Evolutionary conservation across 1,140 invertebrate species (phyloP), one percentile per base, ranked within the genome.

Genomic region (Babylonia areolata): DNA sequence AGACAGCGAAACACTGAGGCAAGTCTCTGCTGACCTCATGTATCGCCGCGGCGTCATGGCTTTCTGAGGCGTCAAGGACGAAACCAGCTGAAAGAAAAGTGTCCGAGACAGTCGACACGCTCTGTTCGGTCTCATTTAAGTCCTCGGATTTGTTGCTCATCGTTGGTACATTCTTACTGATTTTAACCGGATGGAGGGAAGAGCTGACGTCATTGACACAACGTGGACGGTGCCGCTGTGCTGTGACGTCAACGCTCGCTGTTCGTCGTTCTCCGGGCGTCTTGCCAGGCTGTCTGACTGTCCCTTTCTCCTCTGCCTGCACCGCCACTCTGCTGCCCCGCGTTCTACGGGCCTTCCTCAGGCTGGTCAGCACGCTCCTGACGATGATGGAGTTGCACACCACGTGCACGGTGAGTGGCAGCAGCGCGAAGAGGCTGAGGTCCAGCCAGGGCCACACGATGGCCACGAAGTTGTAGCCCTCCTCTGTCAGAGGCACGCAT

Each of bases 381-480:
- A 92, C 90, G 11, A 92, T 92, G 17, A 90, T 79, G 15, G 87
- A 87, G 84, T 92, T 90, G 69, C 89, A 88, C 31, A 88, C 40
- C 15, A 92, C 89, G 89, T 93, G 92, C 17, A 91, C 86, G 28
- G 85, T 42, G 84, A 93, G 92, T 1, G 93, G 93, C 1, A 93
- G 71, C 28, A 92, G 81, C 69, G 90, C 90, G 54, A 92, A 92
- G 20, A 91, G 64, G 84, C 85, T 87, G 23, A 92, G 88, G 75
- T 93, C 93, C 1, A 93, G 87, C 93, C 93, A 93, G 5, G 92
- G 92, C 89, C 90, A 92, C 33, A 90, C 81, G 33, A 84, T 78
- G 39, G 71, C 73, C 11, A 88, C 33, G 46, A 91, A 91, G 23
- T 84, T 15, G 17, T 77, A 77, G 39, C 85, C 87, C 37, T 73